Percentiles rank a stretch among this genome's conserved stretches.
phyloP scores from a whole-genome alignment of 2,797 vertebrate species.

The Schizopygopsis pylzovi region DNA sequence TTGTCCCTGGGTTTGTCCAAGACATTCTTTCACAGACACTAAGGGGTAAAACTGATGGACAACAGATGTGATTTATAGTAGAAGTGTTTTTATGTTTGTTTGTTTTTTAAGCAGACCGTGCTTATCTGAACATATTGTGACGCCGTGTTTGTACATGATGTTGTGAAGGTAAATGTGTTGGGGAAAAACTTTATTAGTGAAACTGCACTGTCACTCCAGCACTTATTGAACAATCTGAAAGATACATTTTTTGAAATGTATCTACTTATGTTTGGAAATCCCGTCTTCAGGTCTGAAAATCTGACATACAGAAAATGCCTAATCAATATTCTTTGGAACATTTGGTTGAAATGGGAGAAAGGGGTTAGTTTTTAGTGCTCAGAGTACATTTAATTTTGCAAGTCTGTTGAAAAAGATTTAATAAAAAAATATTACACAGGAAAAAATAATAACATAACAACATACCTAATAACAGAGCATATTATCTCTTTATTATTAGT shows the following conservation, averaged over 20 bases:
- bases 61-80: neutral
- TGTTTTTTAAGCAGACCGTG: neutral
- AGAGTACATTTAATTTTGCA: neutral
- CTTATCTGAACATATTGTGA: neutral
- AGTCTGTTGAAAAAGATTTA: neutral
- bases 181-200: neutral
- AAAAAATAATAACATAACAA: neutral
- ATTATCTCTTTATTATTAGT: no score
- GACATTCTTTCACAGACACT: conserved; percentile 26
- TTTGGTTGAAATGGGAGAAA: neutral
- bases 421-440: neutral
- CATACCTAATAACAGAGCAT: neutral
- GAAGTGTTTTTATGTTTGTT: no score
- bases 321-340: neutral
- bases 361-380: neutral
- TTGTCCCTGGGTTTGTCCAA: conserved; percentile 25
- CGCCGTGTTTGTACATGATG: neutral
- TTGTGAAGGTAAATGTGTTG: neutral
- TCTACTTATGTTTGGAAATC: neutral
- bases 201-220: neutral
- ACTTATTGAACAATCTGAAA: neutral
- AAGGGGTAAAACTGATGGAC: conserved; percentile 1
- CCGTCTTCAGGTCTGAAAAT: neutral
- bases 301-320: neutral
- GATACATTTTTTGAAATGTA: neutral